Conservation (phyloP, 2,888 invertebrate species). For the Rhagonycha lutea region DNA sequence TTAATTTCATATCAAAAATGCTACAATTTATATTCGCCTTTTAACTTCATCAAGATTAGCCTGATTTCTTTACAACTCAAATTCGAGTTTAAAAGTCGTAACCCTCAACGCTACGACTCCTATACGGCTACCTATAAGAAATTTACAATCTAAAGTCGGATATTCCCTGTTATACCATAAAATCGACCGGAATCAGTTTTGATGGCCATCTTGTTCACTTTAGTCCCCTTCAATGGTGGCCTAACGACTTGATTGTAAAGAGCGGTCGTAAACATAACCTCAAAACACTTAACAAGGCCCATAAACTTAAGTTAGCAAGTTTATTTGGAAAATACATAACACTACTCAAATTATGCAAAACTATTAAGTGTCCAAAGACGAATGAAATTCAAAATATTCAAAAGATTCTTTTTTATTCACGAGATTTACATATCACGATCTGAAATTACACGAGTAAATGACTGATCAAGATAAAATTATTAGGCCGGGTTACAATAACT, state of each 20-base stretch:
- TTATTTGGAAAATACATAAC: constrained; percentile 15
- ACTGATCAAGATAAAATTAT: not conserved
- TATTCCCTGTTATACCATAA: constrained; percentile 29
- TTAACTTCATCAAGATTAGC: not conserved
- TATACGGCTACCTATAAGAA: constrained; percentile 23
- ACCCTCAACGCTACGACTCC: constrained; percentile 11
- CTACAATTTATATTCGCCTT: not conserved
- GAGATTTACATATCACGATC: not conserved
- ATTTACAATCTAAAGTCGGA: constrained; percentile 29
- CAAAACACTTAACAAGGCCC: constrained; percentile 31
- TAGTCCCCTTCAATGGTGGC: constrained; percentile 33
- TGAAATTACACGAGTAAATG: not conserved
- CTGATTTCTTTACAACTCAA: not conserved
- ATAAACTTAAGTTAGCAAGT: constrained; percentile 30
- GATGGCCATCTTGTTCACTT: constrained; percentile 44
- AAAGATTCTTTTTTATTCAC: not conserved
- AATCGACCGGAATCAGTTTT: constrained; percentile 37
- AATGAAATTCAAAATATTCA: not conserved
- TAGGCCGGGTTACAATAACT: not conserved
- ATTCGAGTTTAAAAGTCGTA: constrained; percentile 1
- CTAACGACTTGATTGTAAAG: constrained; percentile 43
- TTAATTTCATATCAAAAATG: constrained; percentile 27
- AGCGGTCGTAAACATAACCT: constrained; percentile 32
- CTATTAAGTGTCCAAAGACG: not conserved
- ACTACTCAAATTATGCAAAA: not conserved